Conservation (phyloP, 2,797 vertebrate species). For the Sebastes goodei region DNA sequence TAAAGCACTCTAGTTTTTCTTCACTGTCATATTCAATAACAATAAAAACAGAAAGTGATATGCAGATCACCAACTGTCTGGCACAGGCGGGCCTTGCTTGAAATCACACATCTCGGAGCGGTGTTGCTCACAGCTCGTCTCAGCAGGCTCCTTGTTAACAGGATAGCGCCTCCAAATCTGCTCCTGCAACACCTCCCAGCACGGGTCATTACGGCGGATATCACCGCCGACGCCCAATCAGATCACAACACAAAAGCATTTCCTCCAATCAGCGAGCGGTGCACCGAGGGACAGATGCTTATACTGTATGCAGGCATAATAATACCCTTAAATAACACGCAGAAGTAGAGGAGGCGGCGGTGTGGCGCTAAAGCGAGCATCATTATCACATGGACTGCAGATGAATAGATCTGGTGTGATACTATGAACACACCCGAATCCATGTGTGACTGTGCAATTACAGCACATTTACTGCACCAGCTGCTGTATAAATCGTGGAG, state of each 20-base stretch:
- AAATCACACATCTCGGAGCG: constrained; percentile 61
- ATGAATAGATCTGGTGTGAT: constrained; percentile 73
- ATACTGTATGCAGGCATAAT: constrained; percentile 9
- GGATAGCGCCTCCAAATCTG: constrained; percentile 76
- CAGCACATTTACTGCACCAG: constrained; percentile 73
- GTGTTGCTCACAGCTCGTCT: constrained; percentile 67
- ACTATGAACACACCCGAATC: constrained; percentile 57
- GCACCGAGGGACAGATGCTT: constrained; percentile 10
- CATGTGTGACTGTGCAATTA: constrained; percentile 76
- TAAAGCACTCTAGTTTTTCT: background rate
- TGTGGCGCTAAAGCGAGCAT: constrained; percentile 31
- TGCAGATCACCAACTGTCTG: constrained; percentile 62
- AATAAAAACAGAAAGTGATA: constrained; percentile 34
- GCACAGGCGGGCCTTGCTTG: constrained; percentile 49
- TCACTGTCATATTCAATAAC: constrained; percentile 38
- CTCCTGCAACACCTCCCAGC: constrained; percentile 73
- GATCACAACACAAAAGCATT: constrained; percentile 34
- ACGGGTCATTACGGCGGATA: constrained; percentile 57
- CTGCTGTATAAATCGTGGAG: constrained; percentile 69
- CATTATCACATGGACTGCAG: constrained; percentile 71
- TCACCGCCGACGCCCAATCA: constrained; percentile 50
- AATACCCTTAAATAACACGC: constrained; percentile 46
- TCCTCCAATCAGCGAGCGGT: constrained; percentile 46
- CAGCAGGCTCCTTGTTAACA: constrained; percentile 79
- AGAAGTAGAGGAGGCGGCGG: constrained; percentile 5